Conservation (phyloP, 2,888 invertebrate genomes). For the Mayetiola destructor region DNA sequence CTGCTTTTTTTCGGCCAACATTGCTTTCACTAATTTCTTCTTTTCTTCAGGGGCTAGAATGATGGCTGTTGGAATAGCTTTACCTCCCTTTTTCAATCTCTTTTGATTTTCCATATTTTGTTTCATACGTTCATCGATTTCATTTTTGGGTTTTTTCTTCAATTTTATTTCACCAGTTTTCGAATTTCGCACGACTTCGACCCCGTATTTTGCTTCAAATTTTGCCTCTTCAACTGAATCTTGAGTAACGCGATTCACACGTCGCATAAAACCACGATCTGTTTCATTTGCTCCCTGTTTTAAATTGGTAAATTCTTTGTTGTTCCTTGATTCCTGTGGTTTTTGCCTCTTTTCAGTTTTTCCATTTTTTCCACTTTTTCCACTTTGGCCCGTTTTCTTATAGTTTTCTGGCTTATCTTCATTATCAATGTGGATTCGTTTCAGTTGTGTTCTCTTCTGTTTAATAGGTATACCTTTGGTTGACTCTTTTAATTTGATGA, state of each 20-base stretch:
- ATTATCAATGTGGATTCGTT: slow-evolving; percentile 22
- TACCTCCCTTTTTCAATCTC: slow-evolving; percentile 25
- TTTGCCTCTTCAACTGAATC: slow-evolving; percentile 45
- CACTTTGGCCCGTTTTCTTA: slow-evolving; percentile 18
- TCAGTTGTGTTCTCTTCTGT: slow-evolving; percentile 21
- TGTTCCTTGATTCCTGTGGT: slow-evolving; percentile 24
- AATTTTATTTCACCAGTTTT: slow-evolving; percentile 36
- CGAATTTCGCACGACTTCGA: slow-evolving; percentile 41
- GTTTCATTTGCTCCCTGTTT: slow-evolving; percentile 47
- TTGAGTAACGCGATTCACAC: slow-evolving; percentile 49
- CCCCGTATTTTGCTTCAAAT: slow-evolving; percentile 47
- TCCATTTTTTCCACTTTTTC: slow-evolving; percentile 15
- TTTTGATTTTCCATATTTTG: slow-evolving; percentile 26
- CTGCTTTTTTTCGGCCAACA: slow-evolving; percentile 18
- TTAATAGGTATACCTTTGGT: slow-evolving; percentile 27
- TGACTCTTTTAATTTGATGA: slow-evolving; percentile 45
- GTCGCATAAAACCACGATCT: slow-evolving; percentile 44
- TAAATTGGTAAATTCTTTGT: slow-evolving; percentile 37
- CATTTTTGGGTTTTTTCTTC: slow-evolving; percentile 39
- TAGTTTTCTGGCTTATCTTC: slow-evolving; percentile 27
- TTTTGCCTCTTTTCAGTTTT: slow-evolving; percentile 22
- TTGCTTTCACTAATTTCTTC: slow-evolving; percentile 14
- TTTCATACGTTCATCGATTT: slow-evolving; percentile 39
- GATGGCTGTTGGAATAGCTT: slow-evolving; percentile 26
- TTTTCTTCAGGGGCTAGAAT: slow-evolving; percentile 1